Percentiles rank a stretch among this genome's conserved stretches.
These are phyloP conservation scores for Bos taurus DNA, from an alignment of 2,113 vertebrate genomes.

Conservation along the genomic window ARS-UCD2.0 NC_037328.1:87253501-87254000, in stretches of 20 bases:
- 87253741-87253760: neutral
- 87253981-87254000: neutral
- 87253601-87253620: neutral
- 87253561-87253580: neutral
- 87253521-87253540: no score
- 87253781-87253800: neutral
- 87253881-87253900: no score
- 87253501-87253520: slow-evolving; percentile 62
- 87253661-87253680: neutral
- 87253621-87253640: neutral
- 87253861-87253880: neutral
- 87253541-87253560: no score
- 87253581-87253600: neutral
- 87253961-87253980: neutral
- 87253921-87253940: no score
- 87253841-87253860: neutral
- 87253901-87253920: neutral
- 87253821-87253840: neutral
- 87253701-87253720: neutral
- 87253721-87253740: neutral
- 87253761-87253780: neutral
- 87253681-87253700: neutral
- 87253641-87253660: neutral
- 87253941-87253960: no score
- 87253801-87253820: no score